Percentiles rank a stretch among this genome's conserved stretches.
Evolutionary conservation across 1,140 invertebrate species (phyloP).

Genomic region (Drosophila suzukii): DNA sequence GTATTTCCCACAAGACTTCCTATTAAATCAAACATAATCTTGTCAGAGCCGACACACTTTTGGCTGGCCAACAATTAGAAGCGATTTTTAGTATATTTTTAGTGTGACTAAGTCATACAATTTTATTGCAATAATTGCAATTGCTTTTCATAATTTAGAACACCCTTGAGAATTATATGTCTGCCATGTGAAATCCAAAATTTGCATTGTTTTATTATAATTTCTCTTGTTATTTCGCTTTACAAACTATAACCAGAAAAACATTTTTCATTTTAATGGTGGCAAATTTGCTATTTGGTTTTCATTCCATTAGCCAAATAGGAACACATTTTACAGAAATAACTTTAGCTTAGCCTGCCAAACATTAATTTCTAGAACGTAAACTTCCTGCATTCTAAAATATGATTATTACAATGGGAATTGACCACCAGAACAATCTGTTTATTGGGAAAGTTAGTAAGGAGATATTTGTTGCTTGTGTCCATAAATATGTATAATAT

Average conservation of each 20-base stretch:
- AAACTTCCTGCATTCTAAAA: constrained; percentile 4
- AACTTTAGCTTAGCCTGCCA: background rate
- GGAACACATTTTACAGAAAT: background rate
- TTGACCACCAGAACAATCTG: background rate
- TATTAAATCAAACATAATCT: constrained; percentile 16
- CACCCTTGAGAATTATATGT: background rate
- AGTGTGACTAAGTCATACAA: too few species aligned
- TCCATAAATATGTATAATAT: background rate
- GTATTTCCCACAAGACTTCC: constrained; percentile 18
- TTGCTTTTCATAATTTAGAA: background rate
- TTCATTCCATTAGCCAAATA: constrained; percentile 13
- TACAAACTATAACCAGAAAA: background rate
- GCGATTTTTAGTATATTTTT: background rate
- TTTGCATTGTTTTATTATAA: too few species aligned
- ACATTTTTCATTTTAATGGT: background rate
- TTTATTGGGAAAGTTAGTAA: background rate
- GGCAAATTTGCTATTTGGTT: background rate
- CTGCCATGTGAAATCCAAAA: background rate
- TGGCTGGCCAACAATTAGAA: constrained; percentile 7
- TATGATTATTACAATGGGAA: background rate
- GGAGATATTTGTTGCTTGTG: background rate
- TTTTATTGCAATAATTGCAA: too few species aligned
- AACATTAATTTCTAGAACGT: background rate
- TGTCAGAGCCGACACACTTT: background rate
- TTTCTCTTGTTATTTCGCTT: too few species aligned